Conservation (phyloP, 2,113 vertebrate species). For the Gadus chalcogrammus region DNA sequence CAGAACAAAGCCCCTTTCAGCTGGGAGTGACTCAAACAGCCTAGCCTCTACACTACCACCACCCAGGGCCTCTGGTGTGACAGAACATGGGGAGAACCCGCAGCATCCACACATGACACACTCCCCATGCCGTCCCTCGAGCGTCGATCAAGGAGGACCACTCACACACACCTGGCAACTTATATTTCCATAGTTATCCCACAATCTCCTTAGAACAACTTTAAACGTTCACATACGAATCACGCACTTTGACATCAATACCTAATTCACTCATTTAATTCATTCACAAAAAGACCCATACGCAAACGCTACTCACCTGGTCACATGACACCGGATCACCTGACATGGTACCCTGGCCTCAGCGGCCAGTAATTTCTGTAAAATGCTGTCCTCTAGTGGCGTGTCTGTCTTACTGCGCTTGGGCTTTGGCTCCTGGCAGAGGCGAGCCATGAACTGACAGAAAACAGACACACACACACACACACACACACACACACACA, state of each 20-base stretch:
- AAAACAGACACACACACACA: slow-evolving; percentile 8
- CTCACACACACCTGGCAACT: too few species aligned
- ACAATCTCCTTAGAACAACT: not conserved
- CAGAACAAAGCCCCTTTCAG: too few species aligned
- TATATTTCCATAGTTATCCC: not conserved
- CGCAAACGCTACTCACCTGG: slow-evolving; percentile 24
- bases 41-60: too few species aligned
- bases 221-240: not conserved
- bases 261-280: not conserved
- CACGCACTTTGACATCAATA: not conserved
- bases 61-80: too few species aligned
- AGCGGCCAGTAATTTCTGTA: slow-evolving; percentile 35
- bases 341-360: not conserved
- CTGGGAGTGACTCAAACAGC: too few species aligned
- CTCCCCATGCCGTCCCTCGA: too few species aligned
- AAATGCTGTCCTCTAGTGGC: slow-evolving; percentile 58
- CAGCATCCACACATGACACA: too few species aligned
- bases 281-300: not conserved
- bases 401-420: slow-evolving; percentile 36
- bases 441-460: not conserved
- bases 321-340: slow-evolving; percentile 1
- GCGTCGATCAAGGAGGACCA: too few species aligned
- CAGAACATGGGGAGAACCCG: too few species aligned
- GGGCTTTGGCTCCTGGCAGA: not conserved
- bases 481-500: slow-evolving; percentile 4